These are phyloP conservation scores for Lithobates pipiens DNA, from an alignment of 2,797 vertebrate genomes.

Conservation along the genomic window DNA sequence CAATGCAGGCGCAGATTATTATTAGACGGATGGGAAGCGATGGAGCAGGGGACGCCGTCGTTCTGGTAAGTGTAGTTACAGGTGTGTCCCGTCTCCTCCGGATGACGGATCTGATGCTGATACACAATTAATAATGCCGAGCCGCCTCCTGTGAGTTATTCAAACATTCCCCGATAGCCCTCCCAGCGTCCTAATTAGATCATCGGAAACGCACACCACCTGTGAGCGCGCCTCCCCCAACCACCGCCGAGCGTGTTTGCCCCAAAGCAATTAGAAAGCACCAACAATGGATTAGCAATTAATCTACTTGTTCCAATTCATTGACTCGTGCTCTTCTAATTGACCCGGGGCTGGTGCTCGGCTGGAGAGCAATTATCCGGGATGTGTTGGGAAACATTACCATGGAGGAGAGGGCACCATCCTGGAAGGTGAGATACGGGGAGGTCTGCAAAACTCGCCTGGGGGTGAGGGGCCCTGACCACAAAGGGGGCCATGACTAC, in stretches of 20 bases:
- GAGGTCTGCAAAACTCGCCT: neutral
- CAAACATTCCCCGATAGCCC: neutral
- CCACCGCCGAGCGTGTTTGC: neutral
- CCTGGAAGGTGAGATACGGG: too few relatives aligned
- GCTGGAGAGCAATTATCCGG: conserved; percentile 53
- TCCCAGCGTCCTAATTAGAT: conserved; percentile 28
- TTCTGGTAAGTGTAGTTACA: neutral
- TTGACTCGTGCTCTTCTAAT: conserved; percentile 52
- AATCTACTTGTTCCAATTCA: conserved; percentile 56
- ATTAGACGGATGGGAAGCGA: too few relatives aligned
- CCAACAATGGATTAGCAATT: conserved; percentile 61
- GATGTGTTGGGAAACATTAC: neutral
- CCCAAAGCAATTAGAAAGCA: conserved; percentile 52
- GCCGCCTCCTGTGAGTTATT: neutral
- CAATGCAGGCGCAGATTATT: too few relatives aligned
- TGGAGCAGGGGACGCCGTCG: neutral
- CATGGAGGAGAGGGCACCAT: neutral
- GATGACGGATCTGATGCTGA: neutral
- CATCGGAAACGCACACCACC: conserved; percentile 8
- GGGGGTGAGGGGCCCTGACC: too few relatives aligned
- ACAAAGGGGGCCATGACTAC: too few relatives aligned
- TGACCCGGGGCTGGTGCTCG: conserved; percentile 46
- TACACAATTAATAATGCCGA: neutral
- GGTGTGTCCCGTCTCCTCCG: neutral
- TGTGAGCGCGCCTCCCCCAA: neutral